Evolutionary conservation across 1,140 invertebrate species (phyloP).

Genomic region (Macrosteles quadrilineatus): DNA sequence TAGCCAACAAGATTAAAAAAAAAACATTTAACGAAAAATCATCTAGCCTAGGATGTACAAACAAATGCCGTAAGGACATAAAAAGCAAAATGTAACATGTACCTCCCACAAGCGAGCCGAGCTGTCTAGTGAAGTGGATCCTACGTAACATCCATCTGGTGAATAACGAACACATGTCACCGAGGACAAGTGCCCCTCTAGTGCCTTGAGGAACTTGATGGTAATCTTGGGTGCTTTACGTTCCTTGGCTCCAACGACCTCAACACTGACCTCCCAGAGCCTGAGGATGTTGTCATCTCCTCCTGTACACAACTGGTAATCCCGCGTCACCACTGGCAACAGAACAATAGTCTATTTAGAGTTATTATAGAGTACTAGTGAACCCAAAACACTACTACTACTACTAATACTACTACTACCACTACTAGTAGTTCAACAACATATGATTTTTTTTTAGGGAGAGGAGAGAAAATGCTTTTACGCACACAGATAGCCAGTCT

Average conservation of each 20-base stretch:
- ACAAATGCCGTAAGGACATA: too few species aligned
- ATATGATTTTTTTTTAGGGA: too few species aligned
- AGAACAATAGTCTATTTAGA: neutral
- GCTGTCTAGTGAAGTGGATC: conserved; percentile 69
- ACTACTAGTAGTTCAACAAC: too few species aligned
- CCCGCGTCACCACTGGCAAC: conserved; percentile 31
- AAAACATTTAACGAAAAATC: too few species aligned
- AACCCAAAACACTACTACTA: neutral
- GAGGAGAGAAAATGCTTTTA: too few species aligned
- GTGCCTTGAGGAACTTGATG: conserved; percentile 12
- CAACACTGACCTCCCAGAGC: conserved; percentile 62
- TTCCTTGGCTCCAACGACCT: neutral
- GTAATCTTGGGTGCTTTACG: neutral
- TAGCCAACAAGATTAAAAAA: too few species aligned
- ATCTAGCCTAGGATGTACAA: too few species aligned
- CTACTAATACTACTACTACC: too few species aligned
- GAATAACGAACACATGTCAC: conserved; percentile 66
- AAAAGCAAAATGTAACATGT: too few species aligned
- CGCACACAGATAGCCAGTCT: too few species aligned
- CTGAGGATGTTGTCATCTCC: conserved; percentile 73
- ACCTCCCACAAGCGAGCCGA: conserved; percentile 68
- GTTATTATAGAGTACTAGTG: neutral
- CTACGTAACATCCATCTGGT: conserved; percentile 58
- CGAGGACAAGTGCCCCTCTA: conserved; percentile 51
- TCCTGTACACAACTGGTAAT: conserved; percentile 63